Conservation (phyloP, 2,888 invertebrate species). For the Mythimna pallens region DNA sequence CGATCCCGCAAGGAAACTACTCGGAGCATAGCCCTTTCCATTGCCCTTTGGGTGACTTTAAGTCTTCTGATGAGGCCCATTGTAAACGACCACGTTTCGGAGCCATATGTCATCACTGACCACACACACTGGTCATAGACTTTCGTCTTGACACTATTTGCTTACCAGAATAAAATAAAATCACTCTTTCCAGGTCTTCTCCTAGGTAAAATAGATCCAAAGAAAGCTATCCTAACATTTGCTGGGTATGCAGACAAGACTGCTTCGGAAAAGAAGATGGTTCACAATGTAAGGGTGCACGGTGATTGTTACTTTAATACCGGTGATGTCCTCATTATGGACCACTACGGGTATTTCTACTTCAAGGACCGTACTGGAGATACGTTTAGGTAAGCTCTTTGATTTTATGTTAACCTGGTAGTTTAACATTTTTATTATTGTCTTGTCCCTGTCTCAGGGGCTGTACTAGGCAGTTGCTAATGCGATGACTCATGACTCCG, state of each 20-base stretch:
- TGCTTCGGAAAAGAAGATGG: conserved; percentile 96
- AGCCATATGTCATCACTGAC: too few species aligned
- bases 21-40: too few species aligned
- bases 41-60: too few species aligned
- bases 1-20: too few species aligned
- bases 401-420: conserved; percentile 10
- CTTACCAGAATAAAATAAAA: background rate
- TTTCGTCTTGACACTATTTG: too few species aligned
- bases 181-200: conserved; percentile 90
- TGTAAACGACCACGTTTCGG: too few species aligned
- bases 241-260: conserved; percentile 90
- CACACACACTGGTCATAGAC: too few species aligned
- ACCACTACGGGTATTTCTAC: conserved; percentile 97
- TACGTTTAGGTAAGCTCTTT: conserved; percentile 90
- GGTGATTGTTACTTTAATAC: conserved; percentile 98
- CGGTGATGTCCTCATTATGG: conserved; percentile 97
- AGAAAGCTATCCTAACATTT: conserved; percentile 86
- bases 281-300: conserved; percentile 94
- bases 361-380: conserved; percentile 97
- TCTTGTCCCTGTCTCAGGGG: background rate
- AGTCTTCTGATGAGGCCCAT: too few species aligned
- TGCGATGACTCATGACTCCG: too few species aligned
- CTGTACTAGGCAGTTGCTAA: too few species aligned
- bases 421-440: background rate
- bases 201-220: conserved; percentile 92